Evolutionary conservation across 1,140 invertebrate genomes (phyloP).

Genomic region (Grapholita molesta): DNA sequence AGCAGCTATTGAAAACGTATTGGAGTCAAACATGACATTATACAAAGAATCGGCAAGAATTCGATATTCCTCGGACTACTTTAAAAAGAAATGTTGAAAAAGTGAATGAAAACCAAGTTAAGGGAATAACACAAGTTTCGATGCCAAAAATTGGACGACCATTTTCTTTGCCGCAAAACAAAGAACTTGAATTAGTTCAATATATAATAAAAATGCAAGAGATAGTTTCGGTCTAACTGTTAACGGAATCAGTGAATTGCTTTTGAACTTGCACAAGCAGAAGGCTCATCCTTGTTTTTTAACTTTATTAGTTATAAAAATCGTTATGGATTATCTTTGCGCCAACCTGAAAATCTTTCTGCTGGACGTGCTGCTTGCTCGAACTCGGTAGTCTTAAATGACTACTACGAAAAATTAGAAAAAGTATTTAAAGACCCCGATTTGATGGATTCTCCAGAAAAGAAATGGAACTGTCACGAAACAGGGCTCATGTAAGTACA

Average conservation of each 20-base stretch:
- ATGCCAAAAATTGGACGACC: background rate
- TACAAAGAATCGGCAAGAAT: background rate
- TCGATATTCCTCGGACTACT: background rate
- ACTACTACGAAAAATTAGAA: constrained; percentile 9
- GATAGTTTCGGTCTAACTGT: background rate
- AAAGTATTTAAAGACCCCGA: background rate
- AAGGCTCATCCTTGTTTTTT: background rate
- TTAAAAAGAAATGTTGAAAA: background rate
- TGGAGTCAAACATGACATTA: background rate
- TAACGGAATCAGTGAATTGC: background rate
- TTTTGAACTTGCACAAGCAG: background rate
- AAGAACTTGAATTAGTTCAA: background rate
- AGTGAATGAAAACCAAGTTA: background rate
- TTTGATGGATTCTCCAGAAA: constrained; percentile 16
- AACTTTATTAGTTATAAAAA: background rate
- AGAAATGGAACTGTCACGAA: constrained; percentile 35
- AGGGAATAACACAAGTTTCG: background rate
- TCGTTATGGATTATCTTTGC: background rate
- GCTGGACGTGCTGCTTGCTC: background rate
- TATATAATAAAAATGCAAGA: background rate
- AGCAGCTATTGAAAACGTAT: background rate
- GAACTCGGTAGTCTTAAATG: background rate
- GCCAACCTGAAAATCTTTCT: background rate
- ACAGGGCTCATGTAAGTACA: constrained; percentile 32
- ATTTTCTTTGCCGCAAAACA: background rate